A percentile compares a stretch with the other conserved stretches of the same genome.
Evolutionary conservation across 1,140 invertebrate species (phyloP).

Genomic region (Rhagoletis zephyria): DNA sequence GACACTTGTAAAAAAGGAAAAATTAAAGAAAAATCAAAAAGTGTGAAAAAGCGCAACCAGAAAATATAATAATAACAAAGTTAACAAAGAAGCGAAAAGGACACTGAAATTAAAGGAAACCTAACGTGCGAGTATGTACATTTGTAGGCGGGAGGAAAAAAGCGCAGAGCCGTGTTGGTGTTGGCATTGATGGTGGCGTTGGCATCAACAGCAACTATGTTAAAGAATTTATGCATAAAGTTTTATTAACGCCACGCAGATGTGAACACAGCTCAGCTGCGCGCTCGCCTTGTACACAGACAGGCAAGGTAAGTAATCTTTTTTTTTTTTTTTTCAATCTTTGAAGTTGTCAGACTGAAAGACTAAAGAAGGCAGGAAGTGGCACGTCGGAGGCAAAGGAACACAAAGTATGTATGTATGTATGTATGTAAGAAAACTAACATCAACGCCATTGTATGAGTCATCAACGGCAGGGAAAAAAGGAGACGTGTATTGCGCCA

Average conservation of each 20-base stretch:
- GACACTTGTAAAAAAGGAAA: not conserved
- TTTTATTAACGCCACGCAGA: conserved; percentile 23
- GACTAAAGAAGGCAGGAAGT: not conserved
- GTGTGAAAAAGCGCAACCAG: not conserved
- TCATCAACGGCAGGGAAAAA: not conserved
- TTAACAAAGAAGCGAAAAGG: conserved; percentile 1
- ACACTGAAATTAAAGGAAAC: not conserved
- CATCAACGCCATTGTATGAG: conserved; percentile 38
- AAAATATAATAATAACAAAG: not conserved
- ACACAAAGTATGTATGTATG: not conserved
- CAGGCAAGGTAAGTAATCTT: not conserved
- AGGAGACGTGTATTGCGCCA: not conserved
- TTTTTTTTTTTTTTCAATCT: not conserved
- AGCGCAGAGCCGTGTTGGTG: not conserved
- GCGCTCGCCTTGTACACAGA: not conserved
- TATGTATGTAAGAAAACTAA: not conserved
- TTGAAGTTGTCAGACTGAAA: not conserved
- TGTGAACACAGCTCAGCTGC: not conserved
- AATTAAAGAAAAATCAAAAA: not conserved
- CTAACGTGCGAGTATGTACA: not conserved
- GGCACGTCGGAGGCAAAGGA: not conserved
- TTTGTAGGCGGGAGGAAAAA: not conserved
- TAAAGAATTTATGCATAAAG: conserved; percentile 47
- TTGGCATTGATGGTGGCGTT: not conserved
- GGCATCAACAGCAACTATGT: not conserved